Evolutionary conservation across 1,140 invertebrate genomes (phyloP), one percentile per base, ranked within the genome.

Genomic region (Leguminivora glycinivorella): DNA sequence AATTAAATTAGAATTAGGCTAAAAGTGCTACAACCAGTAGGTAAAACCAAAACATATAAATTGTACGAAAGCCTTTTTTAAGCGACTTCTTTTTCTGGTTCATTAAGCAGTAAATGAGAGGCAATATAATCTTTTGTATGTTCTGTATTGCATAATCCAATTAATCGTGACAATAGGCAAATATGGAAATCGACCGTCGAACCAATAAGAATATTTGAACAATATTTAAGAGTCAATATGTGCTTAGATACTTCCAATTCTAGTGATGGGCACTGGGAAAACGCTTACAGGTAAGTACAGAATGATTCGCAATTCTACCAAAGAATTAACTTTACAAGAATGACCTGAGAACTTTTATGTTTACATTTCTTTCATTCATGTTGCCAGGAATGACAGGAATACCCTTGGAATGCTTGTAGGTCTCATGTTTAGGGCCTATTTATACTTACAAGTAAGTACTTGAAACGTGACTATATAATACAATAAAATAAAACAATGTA

Each of bases 161-260:
- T 68, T 71, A 76, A 72, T 79, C 40, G 71, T 71, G 70, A 70
- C 56, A 72, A 71, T 71, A 52, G 47, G 47, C 10, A 70, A 77
- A 75, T 73, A 75, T 75, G 75, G 56, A 69, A 63, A 29, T 63
- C 58, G 58, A 63, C n/a, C 58, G 12, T 17, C n/a, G 17, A 63
- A 63, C 26, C 25, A 63, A 63, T 17, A 63, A 17, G 14, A 63
- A 17, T 29, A 25, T 29, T 63, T 63, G 26, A 31, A 63, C 25
- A 31, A 4, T 7, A 63, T n/a, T 1, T 31, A 26, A 14, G 26
- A 63, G 58, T 63, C 58, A 63, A 63, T 63, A 63, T 31, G 58
- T 31, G 26, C 58, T 52, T 63, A 58, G n/a, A n/a, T 26, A 31
- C 24, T 17, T 31, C 58, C 17, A 63, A 63, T 63, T 29, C 58